Evolutionary conservation across 2,113 vertebrate species (phyloP).

Genomic region (Irena cyanogastra): DNA sequence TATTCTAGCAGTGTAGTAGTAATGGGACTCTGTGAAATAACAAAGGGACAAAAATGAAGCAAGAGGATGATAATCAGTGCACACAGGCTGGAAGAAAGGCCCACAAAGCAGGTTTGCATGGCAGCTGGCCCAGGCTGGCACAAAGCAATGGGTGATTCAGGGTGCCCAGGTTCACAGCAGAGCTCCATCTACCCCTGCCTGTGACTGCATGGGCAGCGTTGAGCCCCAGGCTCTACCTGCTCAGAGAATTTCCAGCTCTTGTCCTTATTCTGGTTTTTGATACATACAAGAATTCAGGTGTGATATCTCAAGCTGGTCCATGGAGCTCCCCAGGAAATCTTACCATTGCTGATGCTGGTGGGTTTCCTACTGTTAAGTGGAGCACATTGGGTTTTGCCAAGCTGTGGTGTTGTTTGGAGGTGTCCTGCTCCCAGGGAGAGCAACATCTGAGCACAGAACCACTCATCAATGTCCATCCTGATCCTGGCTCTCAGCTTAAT

Average conservation of each 20-base stretch:
- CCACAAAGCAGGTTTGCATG: not conserved
- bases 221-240: not conserved
- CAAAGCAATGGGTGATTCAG: not conserved
- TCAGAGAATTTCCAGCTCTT: not conserved
- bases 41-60: not conserved
- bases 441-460: not conserved
- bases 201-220: not conserved
- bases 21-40: not conserved
- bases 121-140: not conserved
- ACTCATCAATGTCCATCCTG: not conserved
- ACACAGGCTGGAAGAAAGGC: not conserved
- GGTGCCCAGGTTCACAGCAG: not conserved
- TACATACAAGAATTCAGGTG: not conserved
- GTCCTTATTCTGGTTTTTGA: not conserved
- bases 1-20: not conserved
- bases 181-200: not conserved
- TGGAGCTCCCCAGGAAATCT: not conserved
- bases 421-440: not conserved
- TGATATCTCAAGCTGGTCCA: too few species aligned
- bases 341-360: accelerated
- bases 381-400: not conserved
- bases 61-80: not conserved
- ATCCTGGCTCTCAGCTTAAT: not conserved
- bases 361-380: not conserved
- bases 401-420: not conserved